Percentiles rank a stretch among this genome's conserved stretches.
Evolutionary conservation across 1,140 invertebrate species (phyloP).

Genomic region (Diorhabda elongata): DNA sequence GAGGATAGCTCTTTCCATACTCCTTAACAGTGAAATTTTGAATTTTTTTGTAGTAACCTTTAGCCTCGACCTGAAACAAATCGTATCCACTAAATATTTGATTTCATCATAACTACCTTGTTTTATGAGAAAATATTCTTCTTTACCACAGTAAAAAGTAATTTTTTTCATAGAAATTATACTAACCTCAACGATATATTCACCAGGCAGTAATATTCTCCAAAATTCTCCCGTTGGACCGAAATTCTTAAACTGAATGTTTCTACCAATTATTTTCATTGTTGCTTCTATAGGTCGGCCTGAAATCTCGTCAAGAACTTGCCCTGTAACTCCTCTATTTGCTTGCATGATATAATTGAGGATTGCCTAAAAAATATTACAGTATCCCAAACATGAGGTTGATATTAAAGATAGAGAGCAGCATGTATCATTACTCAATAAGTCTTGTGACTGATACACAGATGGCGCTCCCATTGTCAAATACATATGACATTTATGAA

Average conservation of each 20-base stretch:
- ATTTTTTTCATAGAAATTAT: neutral
- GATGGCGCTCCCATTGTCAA: too few relatives aligned
- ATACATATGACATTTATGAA: too few relatives aligned
- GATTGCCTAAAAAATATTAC: constrained; percentile 39
- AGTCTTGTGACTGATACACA: too few relatives aligned
- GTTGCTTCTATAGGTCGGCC: constrained; percentile 44
- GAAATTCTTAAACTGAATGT: constrained; percentile 41
- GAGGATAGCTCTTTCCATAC: neutral
- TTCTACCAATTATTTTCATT: constrained; percentile 48
- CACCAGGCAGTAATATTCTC: constrained; percentile 43
- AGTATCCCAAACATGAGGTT: too few relatives aligned
- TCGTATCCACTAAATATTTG: neutral
- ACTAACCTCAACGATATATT: constrained; percentile 39
- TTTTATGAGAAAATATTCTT: neutral
- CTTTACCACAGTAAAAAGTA: neutral
- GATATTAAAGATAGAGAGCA: too few relatives aligned
- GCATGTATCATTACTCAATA: too few relatives aligned
- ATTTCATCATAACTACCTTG: neutral
- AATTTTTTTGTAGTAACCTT: constrained; percentile 1
- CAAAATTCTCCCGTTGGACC: constrained; percentile 40
- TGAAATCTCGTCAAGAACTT: constrained; percentile 45
- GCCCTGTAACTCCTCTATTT: constrained; percentile 50
- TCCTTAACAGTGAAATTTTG: neutral
- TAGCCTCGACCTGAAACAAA: constrained; percentile 5
- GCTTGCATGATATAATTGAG: constrained; percentile 43